These are phyloP conservation scores for Dorcus hopei DNA, from an alignment of 2,888 invertebrate genomes.

Conservation along the genomic window DNA sequence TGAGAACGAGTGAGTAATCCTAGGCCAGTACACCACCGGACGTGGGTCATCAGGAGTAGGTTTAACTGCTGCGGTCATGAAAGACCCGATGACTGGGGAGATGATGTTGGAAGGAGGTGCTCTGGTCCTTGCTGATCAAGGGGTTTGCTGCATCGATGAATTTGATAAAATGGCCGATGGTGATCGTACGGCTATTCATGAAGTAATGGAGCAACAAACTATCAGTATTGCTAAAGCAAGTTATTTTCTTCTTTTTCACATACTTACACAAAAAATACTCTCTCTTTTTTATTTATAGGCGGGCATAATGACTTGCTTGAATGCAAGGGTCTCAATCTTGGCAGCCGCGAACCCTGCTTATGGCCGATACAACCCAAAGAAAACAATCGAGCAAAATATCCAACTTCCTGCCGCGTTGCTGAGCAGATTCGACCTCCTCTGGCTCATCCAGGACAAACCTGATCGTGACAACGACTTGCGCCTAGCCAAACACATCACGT, in stretches of 20 bases:
- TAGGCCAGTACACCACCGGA: constrained; percentile 91
- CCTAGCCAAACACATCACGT: constrained; percentile 95
- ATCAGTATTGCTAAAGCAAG: constrained; percentile 94
- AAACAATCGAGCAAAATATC: constrained; percentile 94
- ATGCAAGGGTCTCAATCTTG: constrained; percentile 94
- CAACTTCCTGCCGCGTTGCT: constrained; percentile 95
- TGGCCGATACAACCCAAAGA: constrained; percentile 95
- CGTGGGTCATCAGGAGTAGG: constrained; percentile 98
- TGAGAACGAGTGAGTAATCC: constrained; percentile 6
- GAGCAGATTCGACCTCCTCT: constrained; percentile 93
- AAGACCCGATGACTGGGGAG: constrained; percentile 95
- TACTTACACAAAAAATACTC: not conserved
- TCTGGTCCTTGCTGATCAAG: constrained; percentile 92
- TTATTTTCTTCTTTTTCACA: not conserved
- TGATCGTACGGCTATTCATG: constrained; percentile 94
- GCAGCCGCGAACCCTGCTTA: constrained; percentile 99
- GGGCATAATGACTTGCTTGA: constrained; percentile 97
- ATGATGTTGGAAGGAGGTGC: constrained; percentile 98
- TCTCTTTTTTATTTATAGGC: constrained; percentile 57
- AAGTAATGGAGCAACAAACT: constrained; percentile 99
- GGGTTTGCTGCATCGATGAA: constrained; percentile 99
- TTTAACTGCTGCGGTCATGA: constrained; percentile 96
- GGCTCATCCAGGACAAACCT: constrained; percentile 86
- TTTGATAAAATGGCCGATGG: constrained; percentile 99
- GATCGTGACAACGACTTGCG: constrained; percentile 72